Evolutionary conservation across 1,140 invertebrate genomes (phyloP).

Genomic region (Rhagoletis pomonella): DNA sequence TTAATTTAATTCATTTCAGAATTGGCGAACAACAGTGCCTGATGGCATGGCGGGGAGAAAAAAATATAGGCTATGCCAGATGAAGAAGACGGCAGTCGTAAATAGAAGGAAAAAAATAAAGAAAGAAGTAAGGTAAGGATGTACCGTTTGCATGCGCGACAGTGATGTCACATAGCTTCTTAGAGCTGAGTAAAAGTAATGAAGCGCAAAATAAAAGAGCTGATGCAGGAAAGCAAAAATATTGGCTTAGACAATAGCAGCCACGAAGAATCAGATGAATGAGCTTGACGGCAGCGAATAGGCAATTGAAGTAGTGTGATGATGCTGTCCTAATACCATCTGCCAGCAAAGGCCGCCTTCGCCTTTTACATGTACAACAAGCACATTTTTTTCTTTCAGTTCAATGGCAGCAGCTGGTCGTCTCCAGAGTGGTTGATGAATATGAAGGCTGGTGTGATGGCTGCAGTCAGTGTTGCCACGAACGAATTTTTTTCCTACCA

Average conservation of each 20-base stretch:
- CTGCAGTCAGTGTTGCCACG: too few relatives aligned
- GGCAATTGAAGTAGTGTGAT: background rate
- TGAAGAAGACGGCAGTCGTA: background rate
- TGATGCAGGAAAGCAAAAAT: background rate
- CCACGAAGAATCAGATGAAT: background rate
- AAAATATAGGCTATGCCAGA: background rate
- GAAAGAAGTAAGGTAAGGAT: background rate
- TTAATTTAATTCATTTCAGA: conserved; percentile 8
- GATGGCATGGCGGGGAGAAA: background rate
- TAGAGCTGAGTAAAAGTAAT: background rate
- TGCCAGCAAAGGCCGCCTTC: too few relatives aligned
- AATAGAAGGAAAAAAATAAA: background rate
- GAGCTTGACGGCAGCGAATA: background rate
- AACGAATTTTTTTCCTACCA: too few relatives aligned
- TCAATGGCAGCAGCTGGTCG: too few relatives aligned
- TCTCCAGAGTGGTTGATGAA: too few relatives aligned
- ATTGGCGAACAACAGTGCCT: background rate
- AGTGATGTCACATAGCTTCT: background rate
- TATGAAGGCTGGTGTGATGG: too few relatives aligned
- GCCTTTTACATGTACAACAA: too few relatives aligned
- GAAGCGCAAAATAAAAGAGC: background rate
- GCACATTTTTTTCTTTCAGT: too few relatives aligned
- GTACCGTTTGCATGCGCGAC: background rate
- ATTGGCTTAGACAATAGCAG: background rate
- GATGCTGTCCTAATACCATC: background rate